Conservation (phyloP, 1,140 invertebrate genomes). For the Zaprionus ghesquierei region DNA sequence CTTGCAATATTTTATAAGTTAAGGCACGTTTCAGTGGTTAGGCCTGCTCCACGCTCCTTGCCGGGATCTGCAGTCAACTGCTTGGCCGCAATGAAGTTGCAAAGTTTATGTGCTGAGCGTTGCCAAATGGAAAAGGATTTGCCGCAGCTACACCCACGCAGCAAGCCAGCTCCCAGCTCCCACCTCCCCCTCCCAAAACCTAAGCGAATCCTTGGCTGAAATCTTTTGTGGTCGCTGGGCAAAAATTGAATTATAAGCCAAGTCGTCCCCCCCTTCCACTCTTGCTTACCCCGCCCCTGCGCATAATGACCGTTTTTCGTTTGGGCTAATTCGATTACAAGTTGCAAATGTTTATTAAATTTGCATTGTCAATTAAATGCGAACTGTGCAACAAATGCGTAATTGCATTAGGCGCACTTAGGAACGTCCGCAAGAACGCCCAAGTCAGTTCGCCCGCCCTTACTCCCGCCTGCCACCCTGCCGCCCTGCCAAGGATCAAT, state of each 20-base stretch:
- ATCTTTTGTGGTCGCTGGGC: slow-evolving; percentile 35
- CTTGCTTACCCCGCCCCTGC: neutral
- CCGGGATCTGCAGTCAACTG: slow-evolving; percentile 51
- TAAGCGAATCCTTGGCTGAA: slow-evolving; percentile 10
- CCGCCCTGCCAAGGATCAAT: slow-evolving; percentile 13
- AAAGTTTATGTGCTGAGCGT: slow-evolving; percentile 69
- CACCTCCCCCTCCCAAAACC: neutral
- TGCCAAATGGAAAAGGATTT: slow-evolving; percentile 32
- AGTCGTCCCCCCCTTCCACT: neutral
- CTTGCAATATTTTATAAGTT: slow-evolving; percentile 71
- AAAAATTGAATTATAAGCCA: slow-evolving; percentile 58
- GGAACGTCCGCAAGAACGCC: too few species aligned
- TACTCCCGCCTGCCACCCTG: neutral
- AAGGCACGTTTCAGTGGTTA: slow-evolving; percentile 74
- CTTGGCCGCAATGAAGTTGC: slow-evolving; percentile 64
- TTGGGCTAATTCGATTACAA: slow-evolving; percentile 59
- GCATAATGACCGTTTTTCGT: slow-evolving; percentile 23
- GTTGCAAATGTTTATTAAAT: slow-evolving; percentile 72
- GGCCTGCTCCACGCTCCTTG: slow-evolving; percentile 10
- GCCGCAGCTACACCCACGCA: neutral
- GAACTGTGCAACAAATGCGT: slow-evolving; percentile 7
- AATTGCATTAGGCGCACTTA: slow-evolving; percentile 58
- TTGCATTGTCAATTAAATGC: slow-evolving; percentile 76
- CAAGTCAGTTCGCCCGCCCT: neutral
- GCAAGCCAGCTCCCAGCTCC: neutral